Conservation (phyloP, 2,113 vertebrate species). For the Coptodon bakossiorum region DNA sequence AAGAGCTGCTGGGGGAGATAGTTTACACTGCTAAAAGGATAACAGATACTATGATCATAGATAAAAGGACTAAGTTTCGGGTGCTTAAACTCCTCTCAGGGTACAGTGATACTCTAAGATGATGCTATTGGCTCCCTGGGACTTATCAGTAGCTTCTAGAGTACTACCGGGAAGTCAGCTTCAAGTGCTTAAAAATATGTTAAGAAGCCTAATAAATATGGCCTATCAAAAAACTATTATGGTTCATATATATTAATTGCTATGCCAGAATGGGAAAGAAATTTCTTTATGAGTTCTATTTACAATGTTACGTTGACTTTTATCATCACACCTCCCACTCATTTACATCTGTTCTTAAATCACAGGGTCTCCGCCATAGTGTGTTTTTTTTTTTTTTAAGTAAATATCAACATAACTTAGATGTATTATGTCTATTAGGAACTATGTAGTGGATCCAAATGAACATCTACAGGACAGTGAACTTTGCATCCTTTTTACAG, state of each 20-base stretch:
- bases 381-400: background rate
- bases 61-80: background rate
- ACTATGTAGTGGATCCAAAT: background rate
- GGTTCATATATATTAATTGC: background rate
- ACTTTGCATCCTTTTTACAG: background rate
- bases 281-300: background rate
- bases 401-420: background rate
- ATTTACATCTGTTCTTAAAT: background rate
- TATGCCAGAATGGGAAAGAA: background rate
- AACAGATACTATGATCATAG: background rate
- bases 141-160: background rate
- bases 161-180: background rate
- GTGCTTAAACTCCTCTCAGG: background rate
- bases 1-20: conserved; percentile 16
- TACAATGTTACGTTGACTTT: background rate
- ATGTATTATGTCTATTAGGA: background rate
- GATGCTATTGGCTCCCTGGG: background rate
- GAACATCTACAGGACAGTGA: background rate
- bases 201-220: background rate
- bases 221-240: background rate
- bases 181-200: background rate
- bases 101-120: background rate
- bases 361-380: background rate
- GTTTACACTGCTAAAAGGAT: background rate
- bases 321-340: background rate